Evolutionary conservation across 2,113 vertebrate species (phyloP).

Genomic region (Anolis carolinensis): DNA sequence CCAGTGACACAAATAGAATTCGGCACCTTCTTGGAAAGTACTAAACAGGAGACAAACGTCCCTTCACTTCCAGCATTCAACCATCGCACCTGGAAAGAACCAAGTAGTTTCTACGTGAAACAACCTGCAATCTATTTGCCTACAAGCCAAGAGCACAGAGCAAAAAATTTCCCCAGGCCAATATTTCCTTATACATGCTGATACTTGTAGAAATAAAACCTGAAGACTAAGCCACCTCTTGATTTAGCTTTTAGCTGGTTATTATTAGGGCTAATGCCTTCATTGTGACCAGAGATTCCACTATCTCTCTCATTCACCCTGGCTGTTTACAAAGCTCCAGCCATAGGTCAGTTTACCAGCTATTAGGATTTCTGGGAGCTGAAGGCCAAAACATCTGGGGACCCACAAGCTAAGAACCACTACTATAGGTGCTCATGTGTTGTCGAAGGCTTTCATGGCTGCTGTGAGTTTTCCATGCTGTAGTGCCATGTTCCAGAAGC

Average conservation of each 20-base stretch:
- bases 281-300: neutral
- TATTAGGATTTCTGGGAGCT: too few relatives aligned
- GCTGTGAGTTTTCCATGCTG: too few relatives aligned
- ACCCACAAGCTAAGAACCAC: too few relatives aligned
- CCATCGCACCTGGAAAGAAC: neutral
- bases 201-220: neutral
- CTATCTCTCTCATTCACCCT: neutral
- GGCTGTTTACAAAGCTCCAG: neutral
- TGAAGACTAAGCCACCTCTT: constrained; percentile 31
- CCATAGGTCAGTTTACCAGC: too few relatives aligned
- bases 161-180: neutral
- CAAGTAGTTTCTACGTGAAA: neutral
- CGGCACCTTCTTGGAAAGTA: neutral
- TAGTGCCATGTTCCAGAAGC: too few relatives aligned
- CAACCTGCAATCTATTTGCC: neutral
- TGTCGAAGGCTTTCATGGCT: too few relatives aligned
- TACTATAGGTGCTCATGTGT: too few relatives aligned
- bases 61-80: neutral
- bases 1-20: neutral
- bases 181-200: neutral
- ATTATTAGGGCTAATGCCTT: neutral
- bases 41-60: neutral
- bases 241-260: neutral
- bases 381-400: too few relatives aligned
- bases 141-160: rapidly evolving